Evolutionary conservation across 1,140 invertebrate species (phyloP), one percentile per base, ranked within the genome.

Genomic region (Pinna nobilis): DNA sequence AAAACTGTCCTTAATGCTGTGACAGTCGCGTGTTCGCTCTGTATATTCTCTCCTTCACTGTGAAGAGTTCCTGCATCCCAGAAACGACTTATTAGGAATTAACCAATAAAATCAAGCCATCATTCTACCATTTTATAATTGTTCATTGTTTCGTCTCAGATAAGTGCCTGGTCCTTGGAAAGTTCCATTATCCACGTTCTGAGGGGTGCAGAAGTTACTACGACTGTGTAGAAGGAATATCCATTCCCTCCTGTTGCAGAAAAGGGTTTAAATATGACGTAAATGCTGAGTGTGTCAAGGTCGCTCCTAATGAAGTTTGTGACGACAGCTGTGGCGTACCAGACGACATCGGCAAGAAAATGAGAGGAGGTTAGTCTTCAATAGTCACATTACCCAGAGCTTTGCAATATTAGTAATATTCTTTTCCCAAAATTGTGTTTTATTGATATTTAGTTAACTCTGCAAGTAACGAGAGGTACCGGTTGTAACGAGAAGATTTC

Each of bases 211-310:
- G 39, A 11, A 51, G 32, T 32, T 70, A 49, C 59, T 63, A 51
- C 33, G 63, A 63, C n/a, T 70, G 68, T 70, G n/a, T 51, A 23
- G 68, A 50, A 7, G 68, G 68, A 25, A 61, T 70, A 1, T 70
- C 68, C 1, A 59, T 51, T 20, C 68, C 68, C 3, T 49, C 68
- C 0, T 70, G 68, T 60, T 70, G 68, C 41, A 57, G 57, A 1
- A 63, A 51, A 30, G 68, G 68, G 41, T 59, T 39, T 32, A 18
- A 41, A 3, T 70, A 61, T 51, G 68, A 66, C 49, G 63, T 51
- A 20, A 33, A 66, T 25, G 7, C 11, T 2, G 63, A 37, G 35
- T 66, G 63, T 37, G 33, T 51, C 0, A 18, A 28, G 4, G 32
- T 44, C 9, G 13, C 5, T 5, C 9, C 39, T 11, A 23, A n/a